phyloP scores from a whole-genome alignment of 2,797 vertebrate species.

The Etheostoma perlongum region DNA sequence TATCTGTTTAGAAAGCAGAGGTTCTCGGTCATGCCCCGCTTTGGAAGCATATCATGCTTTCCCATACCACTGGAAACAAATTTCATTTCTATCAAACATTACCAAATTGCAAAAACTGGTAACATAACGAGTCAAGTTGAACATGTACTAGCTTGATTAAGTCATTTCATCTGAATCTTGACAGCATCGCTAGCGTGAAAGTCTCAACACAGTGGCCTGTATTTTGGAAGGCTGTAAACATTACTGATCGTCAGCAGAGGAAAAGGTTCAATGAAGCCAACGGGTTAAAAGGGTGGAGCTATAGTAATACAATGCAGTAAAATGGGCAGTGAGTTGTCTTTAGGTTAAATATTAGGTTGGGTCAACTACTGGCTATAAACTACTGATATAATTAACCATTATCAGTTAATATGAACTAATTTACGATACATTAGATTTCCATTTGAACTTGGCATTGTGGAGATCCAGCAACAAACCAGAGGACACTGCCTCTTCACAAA shows the following conservation, averaged over 20 bases:
- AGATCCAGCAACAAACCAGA: neutral
- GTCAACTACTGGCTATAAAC: conserved; percentile 1
- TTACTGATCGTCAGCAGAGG: conserved; percentile 2
- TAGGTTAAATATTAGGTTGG: neutral
- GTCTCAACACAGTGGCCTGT: conserved; percentile 9
- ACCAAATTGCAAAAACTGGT: neutral
- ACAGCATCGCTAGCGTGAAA: neutral
- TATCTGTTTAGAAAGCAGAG: neutral
- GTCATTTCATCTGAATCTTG: neutral
- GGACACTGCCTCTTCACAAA: neutral
- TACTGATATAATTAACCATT: neutral
- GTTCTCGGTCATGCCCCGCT: neutral
- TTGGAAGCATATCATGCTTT: neutral
- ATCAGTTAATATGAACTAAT: neutral
- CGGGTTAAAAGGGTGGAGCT: neutral
- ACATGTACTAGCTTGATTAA: neutral
- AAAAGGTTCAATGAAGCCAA: neutral
- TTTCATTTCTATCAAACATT: neutral
- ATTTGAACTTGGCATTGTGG: neutral
- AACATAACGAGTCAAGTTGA: neutral
- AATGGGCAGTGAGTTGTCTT: neutral
- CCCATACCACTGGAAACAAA: neutral
- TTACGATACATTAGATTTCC: conserved; percentile 13
- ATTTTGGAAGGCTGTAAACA: conserved; percentile 16
- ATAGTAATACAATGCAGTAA: neutral